A percentile compares a stretch with the other conserved stretches of the same genome.
Conservation (phyloP, 2,113 vertebrate species). For the Choloepus hoffmanni region DNA sequence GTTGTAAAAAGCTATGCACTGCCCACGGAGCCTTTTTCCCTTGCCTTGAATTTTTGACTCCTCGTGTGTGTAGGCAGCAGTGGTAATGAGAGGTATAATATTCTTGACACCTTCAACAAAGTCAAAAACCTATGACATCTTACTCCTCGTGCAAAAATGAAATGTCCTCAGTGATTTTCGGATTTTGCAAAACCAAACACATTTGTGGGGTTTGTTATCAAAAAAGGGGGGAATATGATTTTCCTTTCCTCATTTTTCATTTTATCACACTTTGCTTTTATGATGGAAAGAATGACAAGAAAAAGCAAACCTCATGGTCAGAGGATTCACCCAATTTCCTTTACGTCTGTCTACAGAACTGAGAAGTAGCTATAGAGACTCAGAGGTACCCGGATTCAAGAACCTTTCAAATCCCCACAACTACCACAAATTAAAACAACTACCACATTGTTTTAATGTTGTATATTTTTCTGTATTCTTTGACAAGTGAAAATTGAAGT, state of each 20-base stretch:
- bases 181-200: background rate
- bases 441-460: background rate
- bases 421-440: background rate
- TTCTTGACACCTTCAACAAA: background rate
- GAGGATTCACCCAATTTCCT: background rate
- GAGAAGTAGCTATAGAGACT: background rate
- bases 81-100: background rate
- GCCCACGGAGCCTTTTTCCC: background rate
- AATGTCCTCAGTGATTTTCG: background rate
- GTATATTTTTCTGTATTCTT: background rate
- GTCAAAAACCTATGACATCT: background rate
- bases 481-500: background rate
- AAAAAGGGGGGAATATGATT: background rate
- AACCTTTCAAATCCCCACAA: background rate
- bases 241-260: background rate
- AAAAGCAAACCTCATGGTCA: background rate
- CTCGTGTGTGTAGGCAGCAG: background rate
- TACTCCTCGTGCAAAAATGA: background rate
- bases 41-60: background rate
- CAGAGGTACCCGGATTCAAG: background rate
- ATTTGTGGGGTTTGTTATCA: background rate
- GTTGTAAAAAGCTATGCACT: background rate
- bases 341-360: background rate
- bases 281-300: background rate
- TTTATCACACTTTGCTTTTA: slow-evolving; percentile 2